Percentiles rank a stretch among this genome's conserved stretches.
These are phyloP conservation scores for Caenorhabditis plicata DNA, from an alignment of 2,888 invertebrate genomes.

Conservation along the genomic window DNA sequence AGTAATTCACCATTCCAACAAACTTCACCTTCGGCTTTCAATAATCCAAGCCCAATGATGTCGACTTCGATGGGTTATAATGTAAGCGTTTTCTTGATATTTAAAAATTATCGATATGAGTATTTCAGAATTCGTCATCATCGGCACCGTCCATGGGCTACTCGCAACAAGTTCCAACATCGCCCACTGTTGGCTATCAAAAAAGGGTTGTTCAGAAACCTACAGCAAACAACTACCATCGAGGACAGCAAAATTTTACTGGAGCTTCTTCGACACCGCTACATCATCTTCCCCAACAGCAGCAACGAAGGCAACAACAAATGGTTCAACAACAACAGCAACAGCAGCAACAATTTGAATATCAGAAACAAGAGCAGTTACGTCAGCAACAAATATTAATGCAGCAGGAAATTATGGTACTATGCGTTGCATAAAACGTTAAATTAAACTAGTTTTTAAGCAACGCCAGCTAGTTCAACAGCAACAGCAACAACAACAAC, in stretches of 20 bases:
- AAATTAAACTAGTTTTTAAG: not conserved
- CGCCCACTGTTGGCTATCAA: not conserved
- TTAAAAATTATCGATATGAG: too few species aligned
- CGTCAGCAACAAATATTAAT: not conserved
- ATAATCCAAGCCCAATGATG: not conserved
- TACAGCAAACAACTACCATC: not conserved
- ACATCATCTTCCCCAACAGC: not conserved
- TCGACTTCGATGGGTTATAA: not conserved
- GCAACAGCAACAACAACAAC: not conserved
- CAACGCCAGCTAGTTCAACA: not conserved
- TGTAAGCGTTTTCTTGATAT: not conserved
- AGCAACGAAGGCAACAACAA: not conserved
- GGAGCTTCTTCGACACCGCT: too few species aligned
- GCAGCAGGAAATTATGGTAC: not conserved
- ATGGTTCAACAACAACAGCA: not conserved
- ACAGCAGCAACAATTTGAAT: not conserved
- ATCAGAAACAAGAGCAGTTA: not conserved
- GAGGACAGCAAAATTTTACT: too few species aligned
- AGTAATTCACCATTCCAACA: not conserved
- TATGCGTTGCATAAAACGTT: not conserved
- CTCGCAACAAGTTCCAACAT: not conserved
- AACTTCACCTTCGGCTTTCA: not conserved
- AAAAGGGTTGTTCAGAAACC: not conserved
- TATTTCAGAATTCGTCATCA: too few species aligned
- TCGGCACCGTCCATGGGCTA: too few species aligned